Base-by-base conservation (phyloP, 2,797 vertebrate genomes). In the Sebastes steindachneri region DNA sequence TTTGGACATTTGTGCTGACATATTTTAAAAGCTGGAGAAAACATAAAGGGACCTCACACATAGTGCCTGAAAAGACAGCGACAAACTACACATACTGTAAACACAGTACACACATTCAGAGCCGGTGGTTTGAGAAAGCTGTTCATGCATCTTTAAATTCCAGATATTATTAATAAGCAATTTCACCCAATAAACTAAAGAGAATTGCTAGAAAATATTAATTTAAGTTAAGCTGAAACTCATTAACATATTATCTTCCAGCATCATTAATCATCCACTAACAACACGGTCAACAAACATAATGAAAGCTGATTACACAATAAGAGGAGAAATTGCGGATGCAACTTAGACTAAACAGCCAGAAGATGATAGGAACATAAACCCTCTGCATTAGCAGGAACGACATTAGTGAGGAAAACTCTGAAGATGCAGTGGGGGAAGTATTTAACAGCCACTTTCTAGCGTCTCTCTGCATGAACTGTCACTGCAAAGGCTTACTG, bases 401-500 rank as follows among this genome's bases (percentile, higher is more conserved):
- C 33, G 64, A 69, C 83, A 79, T 86, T 68, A 73, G 69, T 54
- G 59, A 76, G 54, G 55, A 82, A 74, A 77, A 76, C 69, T 83
- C 33, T 78, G 48, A 89, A 67, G 82, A 78, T 26, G 73, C 64
- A 65, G 74, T 55, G 12, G 23, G 37, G 65, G 67, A 75, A 80
- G 78, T 82, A 82, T 83, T 88, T 87, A 84, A 71, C 81, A 68
- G 86, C 69, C 51, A 62, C 75, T 85, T 65, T 72, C 65, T 45
- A 26, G 60, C 23, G 15, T 80, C 57, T 90, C 82, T 82, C 86
- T 68, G 77, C 75, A 72, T 66, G 67, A 89, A 76, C 62, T 84
- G 87, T 88, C 92, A 84, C 76, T 72, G 83, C 82, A 70, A 70
- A 86, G 80, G 86, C 84, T 90, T 84, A 80, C 69, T 87, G 86